Percentiles rank a stretch among this genome's conserved stretches.
phyloP scores from a whole-genome alignment of 2,113 vertebrate genomes.

The Epinephelus lanceolatus region DNA sequence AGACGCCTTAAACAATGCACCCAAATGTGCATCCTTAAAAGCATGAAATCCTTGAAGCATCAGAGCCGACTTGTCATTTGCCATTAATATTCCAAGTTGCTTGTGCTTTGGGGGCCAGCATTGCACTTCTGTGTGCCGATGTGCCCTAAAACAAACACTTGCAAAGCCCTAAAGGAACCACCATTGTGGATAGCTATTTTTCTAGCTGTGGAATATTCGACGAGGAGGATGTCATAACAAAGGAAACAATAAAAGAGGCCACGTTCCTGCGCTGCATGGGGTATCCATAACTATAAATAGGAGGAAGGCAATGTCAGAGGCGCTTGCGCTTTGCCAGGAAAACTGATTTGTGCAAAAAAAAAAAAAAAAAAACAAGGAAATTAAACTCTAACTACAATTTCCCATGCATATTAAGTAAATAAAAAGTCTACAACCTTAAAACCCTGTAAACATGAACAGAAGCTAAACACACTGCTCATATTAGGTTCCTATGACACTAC shows the following conservation, averaged over 20 bases:
- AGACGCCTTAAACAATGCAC: constrained; percentile 84
- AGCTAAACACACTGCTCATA: neutral
- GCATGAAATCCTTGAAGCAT: constrained; percentile 84
- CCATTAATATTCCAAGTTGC: constrained; percentile 83
- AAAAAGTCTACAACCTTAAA: constrained; percentile 25
- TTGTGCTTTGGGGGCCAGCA: constrained; percentile 69
- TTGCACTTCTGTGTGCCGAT: constrained; percentile 70
- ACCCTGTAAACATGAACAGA: neutral
- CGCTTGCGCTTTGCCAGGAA: constrained; percentile 31
- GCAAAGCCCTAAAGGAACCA: constrained; percentile 78
- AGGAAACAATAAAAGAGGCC: constrained; percentile 83
- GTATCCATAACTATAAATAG: constrained; percentile 75
- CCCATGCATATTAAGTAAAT: neutral
- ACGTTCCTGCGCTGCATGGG: constrained; percentile 76
- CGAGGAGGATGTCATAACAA: constrained; percentile 79
- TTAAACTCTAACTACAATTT: neutral
- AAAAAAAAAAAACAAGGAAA: constrained; percentile 7
- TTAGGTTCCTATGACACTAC: neutral
- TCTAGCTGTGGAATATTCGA: constrained; percentile 78
- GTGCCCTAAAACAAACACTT: constrained; percentile 80
- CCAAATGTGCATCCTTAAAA: constrained; percentile 86
- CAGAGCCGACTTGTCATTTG: constrained; percentile 83
- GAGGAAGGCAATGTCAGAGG: constrained; percentile 53
- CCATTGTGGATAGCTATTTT: constrained; percentile 72
- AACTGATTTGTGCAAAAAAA: constrained; percentile 36